Conservation (phyloP, 2,888 invertebrate species). For the Athalia cordata region DNA sequence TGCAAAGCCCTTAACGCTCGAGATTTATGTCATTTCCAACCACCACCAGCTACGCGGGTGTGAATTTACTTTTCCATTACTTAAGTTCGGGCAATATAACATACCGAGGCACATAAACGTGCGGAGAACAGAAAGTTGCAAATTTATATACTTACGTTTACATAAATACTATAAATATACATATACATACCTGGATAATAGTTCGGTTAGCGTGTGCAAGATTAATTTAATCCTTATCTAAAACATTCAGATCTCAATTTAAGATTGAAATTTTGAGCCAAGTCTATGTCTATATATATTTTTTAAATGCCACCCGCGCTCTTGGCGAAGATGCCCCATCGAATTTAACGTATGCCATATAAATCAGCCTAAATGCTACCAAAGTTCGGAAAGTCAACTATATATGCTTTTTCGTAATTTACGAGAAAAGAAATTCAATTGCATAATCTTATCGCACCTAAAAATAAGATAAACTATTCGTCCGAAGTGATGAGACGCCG, state of each 20-base stretch:
- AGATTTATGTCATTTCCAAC: constrained; percentile 13
- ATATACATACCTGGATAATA: too few species aligned
- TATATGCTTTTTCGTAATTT: background rate
- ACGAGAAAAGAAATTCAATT: constrained; percentile 37
- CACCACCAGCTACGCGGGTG: background rate
- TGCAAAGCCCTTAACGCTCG: constrained; percentile 3
- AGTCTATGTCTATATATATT: background rate
- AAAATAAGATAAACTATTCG: constrained; percentile 13
- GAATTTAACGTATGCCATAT: background rate
- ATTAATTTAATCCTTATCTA: too few species aligned
- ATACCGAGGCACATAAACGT: background rate
- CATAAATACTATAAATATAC: background rate
- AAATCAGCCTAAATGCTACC: background rate
- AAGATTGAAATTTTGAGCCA: constrained; percentile 3
- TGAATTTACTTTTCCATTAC: constrained; percentile 20
- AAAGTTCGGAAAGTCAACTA: background rate
- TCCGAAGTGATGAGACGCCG: constrained; percentile 3
- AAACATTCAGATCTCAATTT: too few species aligned
- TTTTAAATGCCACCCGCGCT: constrained; percentile 1
- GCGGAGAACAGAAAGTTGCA: background rate
- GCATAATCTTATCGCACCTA: constrained; percentile 10
- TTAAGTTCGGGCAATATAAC: background rate
- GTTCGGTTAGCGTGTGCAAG: too few species aligned
- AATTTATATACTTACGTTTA: background rate
- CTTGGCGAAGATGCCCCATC: background rate